Evolutionary conservation across 2,888 invertebrate species (phyloP), one percentile per base, ranked within the genome.

Genomic region (Hyalella azteca): DNA sequence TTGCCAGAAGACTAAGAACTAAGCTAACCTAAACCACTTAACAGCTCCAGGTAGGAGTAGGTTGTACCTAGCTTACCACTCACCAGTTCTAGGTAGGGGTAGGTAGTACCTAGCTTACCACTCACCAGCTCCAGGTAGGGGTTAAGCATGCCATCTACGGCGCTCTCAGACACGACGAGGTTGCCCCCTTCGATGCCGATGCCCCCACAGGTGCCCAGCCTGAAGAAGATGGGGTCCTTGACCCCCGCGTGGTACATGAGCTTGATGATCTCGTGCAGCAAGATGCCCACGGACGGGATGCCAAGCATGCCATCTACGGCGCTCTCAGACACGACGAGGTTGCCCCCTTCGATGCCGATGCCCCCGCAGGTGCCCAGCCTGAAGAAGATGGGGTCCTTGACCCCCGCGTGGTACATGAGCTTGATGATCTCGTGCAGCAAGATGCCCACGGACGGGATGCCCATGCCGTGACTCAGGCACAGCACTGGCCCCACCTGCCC

Each of bases 391-490:
- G 97, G 96, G 88, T 96, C 95, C 83, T 91, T 91, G 84, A 92
- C 93, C 87, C 92, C 93, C 54, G 98, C 96, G 88, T 96, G 95
- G 88, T 94, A 94, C 93, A 99, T 94, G 86, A 99, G 90, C 89
- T 99, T 99, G 87, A 98, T 95, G 84, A 97, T 91, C 90, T 99
- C 98, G 88, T 98, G 96, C 81, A 99, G 91, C 79, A 98, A 90
- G 86, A 99, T 97, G 78, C 96, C 95, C 79, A 98, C 92, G 0
- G 98, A 98, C 5, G 98, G 97, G 79, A 95, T 94, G 5, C 98
- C 99, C 95, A 99, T 99, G 81, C 98, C 99, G 87, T 99, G 99
- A 5, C 98, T 96, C 79, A 96, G 93, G 13, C 98, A 98, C 95
- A 99, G 98, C 81, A 98, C 99, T 87, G 99, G 98, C 3, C 83